Conservation (phyloP, 2,797 vertebrate species). For the Coccyzus lansbergi region DNA sequence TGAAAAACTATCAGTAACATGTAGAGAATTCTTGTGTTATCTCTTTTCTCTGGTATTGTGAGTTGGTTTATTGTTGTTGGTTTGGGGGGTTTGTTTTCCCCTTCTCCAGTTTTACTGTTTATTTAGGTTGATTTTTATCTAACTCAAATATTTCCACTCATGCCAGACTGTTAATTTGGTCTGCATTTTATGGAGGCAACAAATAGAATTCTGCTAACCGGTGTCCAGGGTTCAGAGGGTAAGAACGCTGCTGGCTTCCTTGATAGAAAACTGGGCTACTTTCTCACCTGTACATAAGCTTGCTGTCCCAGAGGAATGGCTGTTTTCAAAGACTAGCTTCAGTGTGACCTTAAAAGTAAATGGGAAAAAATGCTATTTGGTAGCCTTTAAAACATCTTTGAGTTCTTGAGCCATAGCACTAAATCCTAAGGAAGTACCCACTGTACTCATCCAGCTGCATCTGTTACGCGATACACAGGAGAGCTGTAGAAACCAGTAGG, state of each 20-base stretch:
- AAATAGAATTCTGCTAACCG: background rate
- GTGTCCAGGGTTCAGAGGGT: background rate
- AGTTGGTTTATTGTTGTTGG: background rate
- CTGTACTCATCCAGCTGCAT: background rate
- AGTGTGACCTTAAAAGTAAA: background rate
- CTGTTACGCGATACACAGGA: background rate
- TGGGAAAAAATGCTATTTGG: background rate
- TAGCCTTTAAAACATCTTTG: background rate
- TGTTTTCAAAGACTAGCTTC: background rate
- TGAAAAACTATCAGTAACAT: constrained; percentile 26
- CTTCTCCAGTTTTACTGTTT: background rate
- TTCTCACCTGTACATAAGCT: background rate
- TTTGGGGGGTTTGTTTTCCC: background rate
- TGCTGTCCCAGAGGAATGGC: background rate
- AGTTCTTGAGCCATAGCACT: background rate
- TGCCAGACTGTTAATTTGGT: background rate
- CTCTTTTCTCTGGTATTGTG: background rate
- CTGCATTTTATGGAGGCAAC: background rate
- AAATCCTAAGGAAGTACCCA: background rate
- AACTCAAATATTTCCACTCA: background rate
- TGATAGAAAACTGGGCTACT: background rate
- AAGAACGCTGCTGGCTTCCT: background rate
- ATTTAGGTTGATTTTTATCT: background rate
- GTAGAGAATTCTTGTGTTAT: background rate
- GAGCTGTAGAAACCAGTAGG: background rate